Percentiles rank a stretch among this genome's conserved stretches.
These are phyloP conservation scores for Phyllostomus discolor DNA, from an alignment of 2,113 vertebrate species.

Conservation along the genomic window DNA sequence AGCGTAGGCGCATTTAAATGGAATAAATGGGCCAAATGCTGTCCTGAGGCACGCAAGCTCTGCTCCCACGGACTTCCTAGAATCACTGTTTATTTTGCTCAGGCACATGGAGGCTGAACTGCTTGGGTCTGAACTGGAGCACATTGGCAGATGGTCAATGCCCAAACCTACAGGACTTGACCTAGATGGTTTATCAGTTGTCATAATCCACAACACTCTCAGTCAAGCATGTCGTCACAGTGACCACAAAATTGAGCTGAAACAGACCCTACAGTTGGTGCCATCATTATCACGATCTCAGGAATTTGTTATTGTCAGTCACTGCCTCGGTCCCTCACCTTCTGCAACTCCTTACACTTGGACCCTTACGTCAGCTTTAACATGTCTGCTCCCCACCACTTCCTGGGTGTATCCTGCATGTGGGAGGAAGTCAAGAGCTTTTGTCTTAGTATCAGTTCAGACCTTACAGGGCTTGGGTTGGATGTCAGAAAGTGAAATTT, in stretches of 20 bases:
- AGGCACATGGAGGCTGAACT: not conserved
- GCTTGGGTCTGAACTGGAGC: not conserved
- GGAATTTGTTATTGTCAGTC: not conserved
- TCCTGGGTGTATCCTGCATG: fast-evolving
- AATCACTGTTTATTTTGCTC: not conserved
- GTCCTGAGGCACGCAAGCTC: not conserved
- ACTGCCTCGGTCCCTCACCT: too few relatives aligned
- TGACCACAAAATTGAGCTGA: fast-evolving
- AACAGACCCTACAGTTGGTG: fast-evolving
- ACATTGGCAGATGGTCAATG: fast-evolving
- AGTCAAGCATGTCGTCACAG: fast-evolving
- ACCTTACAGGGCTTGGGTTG: not conserved
- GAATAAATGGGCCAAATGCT: not conserved
- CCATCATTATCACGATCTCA: fast-evolving
- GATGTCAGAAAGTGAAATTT: not conserved
- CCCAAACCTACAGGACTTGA: not conserved
- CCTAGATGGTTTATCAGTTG: not conserved
- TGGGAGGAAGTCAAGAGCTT: not conserved
- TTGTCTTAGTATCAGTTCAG: not conserved
- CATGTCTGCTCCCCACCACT: not conserved
- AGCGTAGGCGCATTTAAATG: not conserved
- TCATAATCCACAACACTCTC: fast-evolving
- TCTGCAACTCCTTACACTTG: not conserved
- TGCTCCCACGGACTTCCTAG: not conserved
- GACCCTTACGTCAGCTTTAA: not conserved